Evolutionary conservation across 2,797 vertebrate genomes (phyloP).

Genomic region (Sebastes diaconus): DNA sequence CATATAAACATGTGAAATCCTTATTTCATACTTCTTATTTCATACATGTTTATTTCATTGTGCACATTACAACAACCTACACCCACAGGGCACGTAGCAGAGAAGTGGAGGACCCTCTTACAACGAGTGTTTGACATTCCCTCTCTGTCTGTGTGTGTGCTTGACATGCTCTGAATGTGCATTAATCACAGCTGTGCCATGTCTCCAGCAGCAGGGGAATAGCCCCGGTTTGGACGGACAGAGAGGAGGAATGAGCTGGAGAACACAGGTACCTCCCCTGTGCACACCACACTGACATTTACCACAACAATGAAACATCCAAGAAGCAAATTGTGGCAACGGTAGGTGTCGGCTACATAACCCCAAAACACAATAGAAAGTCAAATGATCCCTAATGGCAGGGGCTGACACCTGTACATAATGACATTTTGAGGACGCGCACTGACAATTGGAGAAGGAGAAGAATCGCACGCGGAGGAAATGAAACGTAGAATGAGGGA

Average conservation of each 20-base stretch:
- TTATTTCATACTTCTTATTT: not conserved
- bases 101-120: slow-evolving; percentile 30
- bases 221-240: not conserved
- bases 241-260: slow-evolving; percentile 14
- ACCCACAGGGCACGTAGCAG: not conserved
- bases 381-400: slow-evolving; percentile 47
- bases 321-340: slow-evolving; percentile 16
- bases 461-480: slow-evolving; percentile 25
- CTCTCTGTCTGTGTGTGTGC: slow-evolving; percentile 33
- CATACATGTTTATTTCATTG: not conserved
- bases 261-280: slow-evolving; percentile 12
- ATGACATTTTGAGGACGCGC: slow-evolving; percentile 1
- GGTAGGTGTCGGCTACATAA: slow-evolving; percentile 26
- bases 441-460: slow-evolving; percentile 4
- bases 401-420: slow-evolving; percentile 45
- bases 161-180: slow-evolving; percentile 29
- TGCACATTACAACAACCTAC: not conserved
- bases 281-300: slow-evolving; percentile 38
- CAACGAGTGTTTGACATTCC: slow-evolving; percentile 37
- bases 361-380: slow-evolving; percentile 33
- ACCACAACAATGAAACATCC: slow-evolving; percentile 50
- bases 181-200: slow-evolving; percentile 4
- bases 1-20: not conserved
- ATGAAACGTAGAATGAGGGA: slow-evolving; percentile 14
- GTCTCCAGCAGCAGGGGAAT: slow-evolving; percentile 21